A percentile compares a stretch with the other conserved stretches of the same genome.
These are phyloP conservation scores for Unio delphinus DNA, from an alignment of 2,888 invertebrate species.

Conservation along the genomic window DNA sequence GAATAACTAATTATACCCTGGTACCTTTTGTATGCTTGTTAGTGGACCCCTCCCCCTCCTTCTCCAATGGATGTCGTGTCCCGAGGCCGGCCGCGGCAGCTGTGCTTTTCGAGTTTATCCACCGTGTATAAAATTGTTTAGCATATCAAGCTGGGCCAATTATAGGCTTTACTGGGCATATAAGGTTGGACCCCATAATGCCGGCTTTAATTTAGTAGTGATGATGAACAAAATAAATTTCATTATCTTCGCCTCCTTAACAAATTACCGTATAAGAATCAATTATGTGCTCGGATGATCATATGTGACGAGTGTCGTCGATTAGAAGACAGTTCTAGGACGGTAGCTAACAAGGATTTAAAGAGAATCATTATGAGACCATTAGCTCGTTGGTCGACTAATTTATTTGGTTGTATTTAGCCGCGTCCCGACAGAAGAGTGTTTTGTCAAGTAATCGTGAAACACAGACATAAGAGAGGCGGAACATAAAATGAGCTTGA, in stretches of 20 bases:
- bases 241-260: slow-evolving; percentile 37
- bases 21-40: slow-evolving; percentile 17
- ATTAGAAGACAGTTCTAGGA: slow-evolving; percentile 1
- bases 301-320: slow-evolving; percentile 4
- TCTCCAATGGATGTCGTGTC: slow-evolving; percentile 13
- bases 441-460: no score
- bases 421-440: no score
- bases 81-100: slow-evolving; percentile 8
- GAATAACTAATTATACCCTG: slow-evolving; percentile 24
- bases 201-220: slow-evolving; percentile 31
- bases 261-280: slow-evolving; percentile 36
- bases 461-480: no score
- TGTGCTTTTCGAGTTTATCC: slow-evolving; percentile 5
- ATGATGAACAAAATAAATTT: slow-evolving; percentile 39
- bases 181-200: slow-evolving; percentile 25
- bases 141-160: slow-evolving; percentile 21
- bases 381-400: slow-evolving; percentile 28
- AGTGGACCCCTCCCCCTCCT: slow-evolving; percentile 18
- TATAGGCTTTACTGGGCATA: slow-evolving; percentile 19
- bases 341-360: slow-evolving; percentile 5
- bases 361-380: slow-evolving; percentile 18
- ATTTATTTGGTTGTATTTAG: no score
- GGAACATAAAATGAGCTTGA: no score
- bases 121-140: slow-evolving; percentile 30
- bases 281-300: slow-evolving; percentile 26